Evolutionary conservation across 2,113 vertebrate genomes (phyloP), one percentile per base, ranked within the genome.

Genomic region (Clarias macrocephalus): DNA sequence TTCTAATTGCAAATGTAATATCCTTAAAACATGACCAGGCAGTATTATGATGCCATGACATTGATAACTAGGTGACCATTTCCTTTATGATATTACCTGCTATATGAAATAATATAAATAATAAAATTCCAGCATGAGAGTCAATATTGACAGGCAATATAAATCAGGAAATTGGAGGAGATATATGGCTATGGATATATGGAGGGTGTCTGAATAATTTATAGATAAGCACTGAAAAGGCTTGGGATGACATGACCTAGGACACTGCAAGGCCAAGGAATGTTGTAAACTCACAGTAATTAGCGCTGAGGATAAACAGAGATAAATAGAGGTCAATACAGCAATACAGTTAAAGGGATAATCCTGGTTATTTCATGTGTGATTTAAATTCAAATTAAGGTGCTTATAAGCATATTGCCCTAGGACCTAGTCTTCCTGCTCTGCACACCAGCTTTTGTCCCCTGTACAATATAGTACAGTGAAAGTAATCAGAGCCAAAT

Each of bases 141-240:
- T 80, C 18, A 56, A 33, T 57, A 88, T 79, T 72, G 59, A 85
- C 88, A 83, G 70, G 59, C 65, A 9, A 54, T 37, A 33, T 75
- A 76, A 88, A 83, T 89, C 56, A 59, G 83, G 15, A 52, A 16
- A 15, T 83, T 86, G 72, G 88, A 80, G 85, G 88, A 88, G 93
- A 90, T n/a, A 6, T 68, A 83, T 82, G 63, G 86, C 65, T 65
- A 84, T 48, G 48, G 48, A 48, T 94, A 93, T 94, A 94, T 93
- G 93, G 93, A 94, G 92, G 88, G 86, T 89, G 65, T 84, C 77
- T 94, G 90, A 94, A 95, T 95, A 92, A 95, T 94, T 93, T 88
- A 95, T 94, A 90, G 89, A 37, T 37, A 80, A 88, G 91, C 88
- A 87, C 90, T 88, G 42, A 91, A 92, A 89, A 83, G 85, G 65